These are phyloP conservation scores for Drosophila prosaltans DNA, from an alignment of 1,140 invertebrate genomes.

Conservation along the genomic window DNA sequence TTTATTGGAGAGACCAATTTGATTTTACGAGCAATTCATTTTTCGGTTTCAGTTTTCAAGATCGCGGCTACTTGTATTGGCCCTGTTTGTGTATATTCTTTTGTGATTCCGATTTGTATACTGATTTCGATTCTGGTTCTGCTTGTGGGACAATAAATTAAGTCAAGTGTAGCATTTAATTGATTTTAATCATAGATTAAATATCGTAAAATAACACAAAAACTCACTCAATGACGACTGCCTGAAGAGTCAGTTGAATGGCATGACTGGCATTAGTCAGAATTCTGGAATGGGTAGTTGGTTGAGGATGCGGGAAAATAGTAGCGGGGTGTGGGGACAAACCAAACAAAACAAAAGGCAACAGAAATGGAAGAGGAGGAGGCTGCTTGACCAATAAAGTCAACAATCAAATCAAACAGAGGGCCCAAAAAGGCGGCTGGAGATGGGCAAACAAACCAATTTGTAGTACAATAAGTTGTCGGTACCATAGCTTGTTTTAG, in stretches of 20 bases:
- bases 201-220: slow-evolving; percentile 74
- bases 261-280: not conserved
- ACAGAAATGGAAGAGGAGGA: not conserved
- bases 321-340: too few species aligned
- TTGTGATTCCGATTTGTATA: slow-evolving; percentile 8
- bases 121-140: slow-evolving; percentile 18
- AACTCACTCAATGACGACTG: slow-evolving; percentile 10
- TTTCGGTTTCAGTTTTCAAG: slow-evolving; percentile 33
- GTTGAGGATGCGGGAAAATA: too few species aligned
- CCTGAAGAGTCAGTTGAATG: too few species aligned
- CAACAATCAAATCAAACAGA: slow-evolving; percentile 79
- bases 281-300: too few species aligned
- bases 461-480: slow-evolving; percentile 72
- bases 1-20: slow-evolving; percentile 67
- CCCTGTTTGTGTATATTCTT: not conserved
- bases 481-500: slow-evolving; percentile 32
- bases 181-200: slow-evolving; percentile 82
- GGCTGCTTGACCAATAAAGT: slow-evolving; percentile 74
- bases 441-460: slow-evolving; percentile 66
- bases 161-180: slow-evolving; percentile 80
- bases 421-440: not conserved
- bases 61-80: slow-evolving; percentile 67
- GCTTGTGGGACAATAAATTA: slow-evolving; percentile 73
- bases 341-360: slow-evolving; percentile 41
- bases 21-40: slow-evolving; percentile 67